Percentiles rank a stretch among this genome's conserved stretches.
Evolutionary conservation across 1,140 invertebrate species (phyloP).

Genomic region (Drosophila triauraria): DNA sequence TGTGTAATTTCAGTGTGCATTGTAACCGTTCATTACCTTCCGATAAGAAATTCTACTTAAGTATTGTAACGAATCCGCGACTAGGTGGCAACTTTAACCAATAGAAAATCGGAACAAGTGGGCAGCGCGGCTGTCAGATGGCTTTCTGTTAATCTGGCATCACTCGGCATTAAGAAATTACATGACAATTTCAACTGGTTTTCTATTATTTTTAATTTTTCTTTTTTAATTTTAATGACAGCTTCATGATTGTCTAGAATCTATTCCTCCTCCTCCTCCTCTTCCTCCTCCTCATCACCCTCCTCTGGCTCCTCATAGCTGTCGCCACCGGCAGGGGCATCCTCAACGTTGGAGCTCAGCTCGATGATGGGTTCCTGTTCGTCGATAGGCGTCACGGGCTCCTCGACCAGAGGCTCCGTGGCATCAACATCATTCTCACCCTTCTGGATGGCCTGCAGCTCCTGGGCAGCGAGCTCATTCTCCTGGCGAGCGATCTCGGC

Average conservation of each 20-base stretch:
- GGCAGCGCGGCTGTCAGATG: too few relatives aligned
- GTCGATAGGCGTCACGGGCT: slow-evolving; percentile 70
- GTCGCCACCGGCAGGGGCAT: slow-evolving; percentile 57
- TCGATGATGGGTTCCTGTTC: slow-evolving; percentile 77
- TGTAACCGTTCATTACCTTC: slow-evolving; percentile 58
- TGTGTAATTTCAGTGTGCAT: slow-evolving; percentile 64
- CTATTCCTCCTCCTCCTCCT: slow-evolving; percentile 61
- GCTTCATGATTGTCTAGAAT: slow-evolving; percentile 17
- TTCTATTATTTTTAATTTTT: slow-evolving; percentile 42
- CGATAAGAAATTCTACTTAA: slow-evolving; percentile 61
- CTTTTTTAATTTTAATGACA: slow-evolving; percentile 37
- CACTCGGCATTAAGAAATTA: too few relatives aligned
- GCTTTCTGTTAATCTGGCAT: too few relatives aligned
- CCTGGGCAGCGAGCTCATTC: slow-evolving; percentile 86
- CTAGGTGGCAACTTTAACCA: too few relatives aligned
- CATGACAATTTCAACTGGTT: not conserved
- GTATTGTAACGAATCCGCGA: too few relatives aligned
- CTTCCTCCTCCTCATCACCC: slow-evolving; percentile 44
- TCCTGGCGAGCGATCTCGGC: slow-evolving; percentile 87
- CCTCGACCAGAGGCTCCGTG: slow-evolving; percentile 74
- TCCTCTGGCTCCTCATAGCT: slow-evolving; percentile 53
- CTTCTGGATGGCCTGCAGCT: slow-evolving; percentile 84
- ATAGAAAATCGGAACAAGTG: too few relatives aligned
- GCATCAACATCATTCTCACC: slow-evolving; percentile 56
- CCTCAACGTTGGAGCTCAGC: slow-evolving; percentile 52